Evolutionary conservation across 1,140 invertebrate genomes (phyloP), one percentile per base, ranked within the genome.

Genomic region (Danaus plexippus): DNA sequence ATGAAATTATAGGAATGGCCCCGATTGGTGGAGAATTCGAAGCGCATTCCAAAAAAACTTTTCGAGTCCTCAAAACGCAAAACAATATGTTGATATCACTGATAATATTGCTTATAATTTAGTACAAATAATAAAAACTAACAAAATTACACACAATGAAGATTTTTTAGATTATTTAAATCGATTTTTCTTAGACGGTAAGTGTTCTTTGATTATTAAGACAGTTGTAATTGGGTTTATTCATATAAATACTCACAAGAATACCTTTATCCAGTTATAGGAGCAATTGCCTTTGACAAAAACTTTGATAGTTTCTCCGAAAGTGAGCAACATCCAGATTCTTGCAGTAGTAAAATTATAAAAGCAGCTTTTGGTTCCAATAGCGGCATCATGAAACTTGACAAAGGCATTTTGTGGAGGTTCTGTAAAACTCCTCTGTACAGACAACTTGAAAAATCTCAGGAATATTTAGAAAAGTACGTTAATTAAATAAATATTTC

Each of bases 1-100:
- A 4, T 3, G 0, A 32, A 32, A 43, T 72, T 89, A 72, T 62
- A 97, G 95, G 50, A 97, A 97, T 88, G 95, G 95, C 1, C 75
- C 87, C 9, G 91, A 95, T 57, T 97, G 96, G 96, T 92, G 91
- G 89, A 88, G 90, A 54, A 71, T 97, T 1, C 88, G 96, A 15
- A 92, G 90, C 58, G 89, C 91, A 43, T 93, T 96, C 71, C 95
- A 97, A 86, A 94, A 93, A 73, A 90, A 90, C 32, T 80, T 97
- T 40, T 93, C 94, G 62, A 91, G 91, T 56, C 91, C 93, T 0
- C 88, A 90, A 53, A 92, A 91, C 64, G 91, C 95, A 0, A 82
- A 90, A 40, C 85, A 78, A 57, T 94, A 95, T 72, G 76, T 96
- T 0, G 61, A 79, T 9, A 80, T 82, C 18, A 89, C 92, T 7